These are phyloP conservation scores for Polyergus mexicanus DNA, from an alignment of 1,140 invertebrate genomes.

Conservation along the genomic window DNA sequence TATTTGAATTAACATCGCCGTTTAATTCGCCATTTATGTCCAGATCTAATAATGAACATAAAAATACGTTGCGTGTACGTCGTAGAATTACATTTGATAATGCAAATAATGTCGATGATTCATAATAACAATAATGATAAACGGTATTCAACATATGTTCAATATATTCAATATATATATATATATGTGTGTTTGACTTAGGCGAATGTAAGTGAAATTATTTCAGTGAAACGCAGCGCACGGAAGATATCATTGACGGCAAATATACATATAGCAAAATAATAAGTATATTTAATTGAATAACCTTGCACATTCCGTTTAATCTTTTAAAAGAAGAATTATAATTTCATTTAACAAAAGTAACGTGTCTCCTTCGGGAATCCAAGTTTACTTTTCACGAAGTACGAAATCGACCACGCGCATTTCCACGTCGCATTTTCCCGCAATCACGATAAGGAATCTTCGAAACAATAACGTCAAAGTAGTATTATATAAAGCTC, in stretches of 20 bases:
- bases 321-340: neutral
- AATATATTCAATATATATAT: no score
- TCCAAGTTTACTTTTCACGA: neutral
- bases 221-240: neutral
- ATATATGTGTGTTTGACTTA: no score
- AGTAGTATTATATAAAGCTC: neutral
- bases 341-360: neutral
- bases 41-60: neutral
- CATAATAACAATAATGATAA: neutral
- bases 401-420: neutral
- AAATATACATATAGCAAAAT: neutral
- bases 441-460: constrained; percentile 12
- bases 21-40: neutral
- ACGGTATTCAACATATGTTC: neutral
- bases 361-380: neutral
- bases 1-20: neutral
- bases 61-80: neutral
- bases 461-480: no score
- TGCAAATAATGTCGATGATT: constrained; percentile 12
- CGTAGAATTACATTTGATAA: neutral
- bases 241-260: neutral
- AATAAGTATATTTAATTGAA: neutral
- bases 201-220: neutral
- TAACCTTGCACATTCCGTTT: neutral
- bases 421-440: constrained; percentile 4